phyloP scores from a whole-genome alignment of 2,888 invertebrate genomes.

The Gisinianus flammeolus region DNA sequence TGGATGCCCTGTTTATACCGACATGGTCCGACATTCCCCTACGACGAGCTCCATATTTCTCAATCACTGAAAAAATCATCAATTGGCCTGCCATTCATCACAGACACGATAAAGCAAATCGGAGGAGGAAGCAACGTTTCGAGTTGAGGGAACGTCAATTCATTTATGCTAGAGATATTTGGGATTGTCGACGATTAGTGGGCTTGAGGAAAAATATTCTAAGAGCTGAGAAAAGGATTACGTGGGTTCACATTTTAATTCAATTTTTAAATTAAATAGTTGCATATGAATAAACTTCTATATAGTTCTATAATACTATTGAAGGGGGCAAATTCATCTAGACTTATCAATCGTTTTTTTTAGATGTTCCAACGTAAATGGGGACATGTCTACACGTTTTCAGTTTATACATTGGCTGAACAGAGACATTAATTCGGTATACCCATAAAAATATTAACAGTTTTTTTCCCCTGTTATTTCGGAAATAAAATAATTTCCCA shows the following conservation, averaged over 20 bases:
- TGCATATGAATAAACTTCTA: too few species aligned
- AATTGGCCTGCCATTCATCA: conserved; percentile 33
- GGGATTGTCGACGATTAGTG: conserved; percentile 36
- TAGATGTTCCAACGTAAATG: conserved; percentile 1
- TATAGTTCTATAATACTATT: neutral
- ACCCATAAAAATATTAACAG: neutral
- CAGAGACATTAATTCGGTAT: neutral
- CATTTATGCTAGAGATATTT: neutral
- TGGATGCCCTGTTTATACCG: conserved; percentile 22
- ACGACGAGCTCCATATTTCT: conserved; percentile 24
- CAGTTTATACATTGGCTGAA: conserved; percentile 47
- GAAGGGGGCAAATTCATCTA: too few species aligned
- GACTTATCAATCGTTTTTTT: neutral
- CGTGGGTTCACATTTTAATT: too few species aligned
- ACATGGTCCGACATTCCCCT: conserved; percentile 1
- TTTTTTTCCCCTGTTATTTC: neutral
- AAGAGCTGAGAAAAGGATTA: too few species aligned
- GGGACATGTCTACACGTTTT: conserved; percentile 37
- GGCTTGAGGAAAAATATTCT: conserved; percentile 36
- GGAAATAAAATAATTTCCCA: too few species aligned
- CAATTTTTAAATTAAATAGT: too few species aligned
- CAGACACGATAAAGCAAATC: conserved; percentile 23
- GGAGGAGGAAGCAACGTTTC: neutral
- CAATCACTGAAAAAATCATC: conserved; percentile 21
- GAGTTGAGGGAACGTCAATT: neutral